Evolutionary conservation across 2,888 invertebrate genomes (phyloP).

Genomic region (Tuberolachnus salignus): DNA sequence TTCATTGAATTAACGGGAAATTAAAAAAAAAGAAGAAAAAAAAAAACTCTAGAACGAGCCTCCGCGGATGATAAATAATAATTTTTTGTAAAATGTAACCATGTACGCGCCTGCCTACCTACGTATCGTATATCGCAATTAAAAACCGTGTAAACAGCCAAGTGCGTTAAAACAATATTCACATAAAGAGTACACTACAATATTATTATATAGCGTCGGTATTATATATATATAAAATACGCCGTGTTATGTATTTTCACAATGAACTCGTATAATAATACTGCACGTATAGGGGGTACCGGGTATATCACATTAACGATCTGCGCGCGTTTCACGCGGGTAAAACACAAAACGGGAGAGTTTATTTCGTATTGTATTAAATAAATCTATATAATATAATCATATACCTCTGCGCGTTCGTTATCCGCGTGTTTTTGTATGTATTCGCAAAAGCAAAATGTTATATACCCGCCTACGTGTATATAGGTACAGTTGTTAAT

Average conservation of each 20-base stretch:
- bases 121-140: slow-evolving; percentile 34
- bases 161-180: slow-evolving; percentile 15
- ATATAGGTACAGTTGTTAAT: slow-evolving; percentile 36
- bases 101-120: too few species aligned
- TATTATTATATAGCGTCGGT: neutral
- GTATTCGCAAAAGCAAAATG: neutral
- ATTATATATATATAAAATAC: neutral
- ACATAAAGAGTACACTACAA: neutral
- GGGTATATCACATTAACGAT: slow-evolving; percentile 45
- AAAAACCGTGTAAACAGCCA: slow-evolving; percentile 32
- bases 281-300: too few species aligned
- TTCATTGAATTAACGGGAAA: too few species aligned
- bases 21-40: too few species aligned
- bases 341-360: slow-evolving; percentile 5
- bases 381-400: neutral
- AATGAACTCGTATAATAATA: neutral
- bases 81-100: too few species aligned
- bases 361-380: slow-evolving; percentile 15
- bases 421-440: neutral
- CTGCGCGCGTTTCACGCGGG: slow-evolving; percentile 9
- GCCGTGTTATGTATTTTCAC: slow-evolving; percentile 30
- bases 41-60: too few species aligned
- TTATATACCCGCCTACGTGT: neutral
- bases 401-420: neutral
- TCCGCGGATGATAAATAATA: too few species aligned